Evolutionary conservation across 2,888 invertebrate species (phyloP), one percentile per base, ranked within the genome.

Genomic region (Andrena minutula): DNA sequence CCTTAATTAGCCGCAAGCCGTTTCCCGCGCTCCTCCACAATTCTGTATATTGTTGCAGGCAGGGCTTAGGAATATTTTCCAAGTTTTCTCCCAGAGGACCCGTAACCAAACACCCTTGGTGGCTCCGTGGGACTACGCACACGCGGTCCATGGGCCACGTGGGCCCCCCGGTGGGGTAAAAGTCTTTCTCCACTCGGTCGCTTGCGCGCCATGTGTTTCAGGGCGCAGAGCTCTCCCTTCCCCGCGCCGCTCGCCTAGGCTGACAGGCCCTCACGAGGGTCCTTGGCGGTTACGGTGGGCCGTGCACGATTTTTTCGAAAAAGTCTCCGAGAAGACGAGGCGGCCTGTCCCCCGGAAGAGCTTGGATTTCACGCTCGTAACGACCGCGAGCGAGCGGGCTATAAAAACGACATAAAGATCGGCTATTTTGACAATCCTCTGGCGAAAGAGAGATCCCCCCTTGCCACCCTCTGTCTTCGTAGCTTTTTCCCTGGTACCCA

Each of bases 371-470:
- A 89, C 87, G 91, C 90, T 90, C 91, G 90, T 90, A 87, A 86
- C 85, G 83, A 87, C 83, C 86, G 83, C 89, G 87, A 89, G 86
- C 66, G 41, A 81, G 70, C 82, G 86, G 56, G 84, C 89, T 89
- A 90, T 92, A 92, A 93, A 93, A 92, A 81, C 88, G 88, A 88
- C 93, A 91, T 93, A 92, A 93, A 93, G 92, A 93, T 93, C 90
- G 91, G 92, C 92, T 93, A 93, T 93, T 93, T 93, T 93, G 93
- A 93, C 93, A 93, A 92, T 92, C 91, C 89, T 70, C 77, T 53
- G 79, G 77, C 53, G 74, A 83, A 83, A 83, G 84, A 84, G 87
- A 82, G 86, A 85, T 41, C 8, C 12, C 41, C 41, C 49, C 69
- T 63, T 70, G n/a, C 66, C 73, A 53, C 60, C 35, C 58, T 68